Conservation (phyloP, 2,888 invertebrate genomes). For the Leptinotarsa haldemani region DNA sequence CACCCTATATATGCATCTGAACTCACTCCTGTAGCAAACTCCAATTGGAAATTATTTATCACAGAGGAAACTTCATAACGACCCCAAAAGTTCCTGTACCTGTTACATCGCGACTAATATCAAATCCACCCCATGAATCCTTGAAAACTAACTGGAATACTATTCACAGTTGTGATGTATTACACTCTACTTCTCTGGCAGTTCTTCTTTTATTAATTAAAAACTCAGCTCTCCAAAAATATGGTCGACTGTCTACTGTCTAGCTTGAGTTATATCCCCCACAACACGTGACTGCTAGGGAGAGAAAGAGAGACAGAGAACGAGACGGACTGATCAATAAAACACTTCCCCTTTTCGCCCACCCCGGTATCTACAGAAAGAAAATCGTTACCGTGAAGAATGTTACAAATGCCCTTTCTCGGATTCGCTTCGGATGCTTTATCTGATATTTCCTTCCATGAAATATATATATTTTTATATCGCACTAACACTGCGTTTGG, state of each 20-base stretch:
- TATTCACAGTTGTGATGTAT: slow-evolving; percentile 48
- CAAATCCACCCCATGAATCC: slow-evolving; percentile 14
- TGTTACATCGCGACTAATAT: slow-evolving; percentile 20
- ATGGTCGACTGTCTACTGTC: slow-evolving; percentile 62
- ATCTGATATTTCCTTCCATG: slow-evolving; percentile 38
- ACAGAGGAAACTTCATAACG: not conserved
- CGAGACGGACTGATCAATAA: slow-evolving; percentile 70
- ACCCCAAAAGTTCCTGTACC: not conserved
- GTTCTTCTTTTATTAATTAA: slow-evolving; percentile 57
- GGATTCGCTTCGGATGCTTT: slow-evolving; percentile 49
- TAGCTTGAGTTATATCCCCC: slow-evolving; percentile 64
- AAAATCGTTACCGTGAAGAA: slow-evolving; percentile 66
- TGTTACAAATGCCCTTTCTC: slow-evolving; percentile 59
- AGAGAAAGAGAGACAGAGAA: slow-evolving; percentile 47
- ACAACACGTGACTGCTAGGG: slow-evolving; percentile 65
- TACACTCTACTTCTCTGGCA: slow-evolving; percentile 42
- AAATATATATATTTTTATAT: slow-evolving; percentile 18
- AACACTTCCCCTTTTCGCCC: slow-evolving; percentile 66
- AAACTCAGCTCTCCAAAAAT: slow-evolving; percentile 54
- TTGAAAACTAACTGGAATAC: slow-evolving; percentile 30
- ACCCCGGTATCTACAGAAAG: slow-evolving; percentile 62
- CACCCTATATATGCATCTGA: not conserved
- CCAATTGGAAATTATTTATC: slow-evolving; percentile 4
- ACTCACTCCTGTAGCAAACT: not conserved
- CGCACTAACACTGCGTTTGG: not conserved